Evolutionary conservation across 2,888 invertebrate genomes (phyloP), one percentile per base, ranked within the genome.

Genomic region (Saturnia japonica): DNA sequence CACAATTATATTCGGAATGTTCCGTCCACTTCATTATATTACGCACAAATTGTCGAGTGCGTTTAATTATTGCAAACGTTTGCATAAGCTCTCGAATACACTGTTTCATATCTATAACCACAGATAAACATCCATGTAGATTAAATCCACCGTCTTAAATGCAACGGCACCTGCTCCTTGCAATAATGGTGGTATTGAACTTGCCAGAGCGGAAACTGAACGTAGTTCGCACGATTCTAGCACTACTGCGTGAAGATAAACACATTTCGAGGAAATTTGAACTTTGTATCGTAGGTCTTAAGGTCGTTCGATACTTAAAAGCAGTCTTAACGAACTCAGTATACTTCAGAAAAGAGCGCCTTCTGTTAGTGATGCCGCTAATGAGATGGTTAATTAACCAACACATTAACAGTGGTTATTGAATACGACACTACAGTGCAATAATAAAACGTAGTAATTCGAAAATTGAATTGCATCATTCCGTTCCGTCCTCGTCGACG

Each of bases 351-450:
- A 80, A 80, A 78, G 72, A 82, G 86, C 86, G 85, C 82, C 82
- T 84, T 84, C 83, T 83, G 81, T 82, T 72, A 57, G 75, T 73
- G 79, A 82, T 80, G 75, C 80, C 78, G 79, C 88, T 90, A 91
- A 90, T 90, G 89, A 90, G 87, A 82, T 78, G 82, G 82, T 83
- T 86, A 89, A 90, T 90, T 90, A 89, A 86, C 85, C 75, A 67
- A 71, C 54, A 71, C 69, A 73, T 74, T 74, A 73, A 70, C 71
- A 68, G 69, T 68, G 22, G 40, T 51, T 54, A 68, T 68, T 68
- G 68, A 34, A 34, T 64, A 64, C 68, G 68, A 71, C 71, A 62
- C 51, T 67, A 54, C 42, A 67, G 34, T 47, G 67, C 68, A 74
- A 68, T 60, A 76, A 73, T 72, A 71, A 73, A 74, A 75, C 72